Conservation (phyloP, 1,140 invertebrate genomes). For the Subanguina moxae region DNA sequence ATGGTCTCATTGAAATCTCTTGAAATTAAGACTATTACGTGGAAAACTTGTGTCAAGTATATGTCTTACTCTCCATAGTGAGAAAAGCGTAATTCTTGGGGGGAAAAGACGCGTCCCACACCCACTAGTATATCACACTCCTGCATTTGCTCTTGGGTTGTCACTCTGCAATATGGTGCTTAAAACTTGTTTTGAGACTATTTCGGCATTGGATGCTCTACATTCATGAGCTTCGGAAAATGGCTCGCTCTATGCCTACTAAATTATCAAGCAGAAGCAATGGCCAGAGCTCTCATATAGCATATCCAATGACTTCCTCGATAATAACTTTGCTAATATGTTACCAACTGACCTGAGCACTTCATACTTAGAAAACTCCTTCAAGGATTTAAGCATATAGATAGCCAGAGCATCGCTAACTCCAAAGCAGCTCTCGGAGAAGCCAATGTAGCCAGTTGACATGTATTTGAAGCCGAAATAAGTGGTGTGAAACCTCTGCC, state of each 20-base stretch:
- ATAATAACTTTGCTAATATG: too few species aligned
- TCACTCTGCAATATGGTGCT: neutral
- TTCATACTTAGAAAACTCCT: constrained; percentile 2
- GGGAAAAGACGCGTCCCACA: neutral
- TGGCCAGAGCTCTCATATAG: too few species aligned
- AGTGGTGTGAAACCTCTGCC: too few species aligned
- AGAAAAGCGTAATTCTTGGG: neutral
- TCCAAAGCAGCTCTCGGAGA: constrained; percentile 16
- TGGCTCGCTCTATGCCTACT: too few species aligned
- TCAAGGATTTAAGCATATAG: constrained; percentile 10
- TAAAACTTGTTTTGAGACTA: too few species aligned
- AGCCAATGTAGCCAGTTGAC: constrained; percentile 6
- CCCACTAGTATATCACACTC: neutral
- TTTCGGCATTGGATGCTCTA: too few species aligned
- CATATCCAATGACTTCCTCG: too few species aligned
- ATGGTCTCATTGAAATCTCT: constrained; percentile 11
- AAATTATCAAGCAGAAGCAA: too few species aligned
- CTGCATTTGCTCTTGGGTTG: neutral
- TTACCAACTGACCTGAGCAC: neutral
- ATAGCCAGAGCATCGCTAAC: constrained; percentile 23
- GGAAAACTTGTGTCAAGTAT: neutral
- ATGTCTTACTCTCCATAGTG: constrained; percentile 1
- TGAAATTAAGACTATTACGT: neutral
- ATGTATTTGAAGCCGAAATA: too few species aligned
- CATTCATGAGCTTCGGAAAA: too few species aligned